Evolutionary conservation across 2,888 invertebrate genomes (phyloP).

Genomic region (Agonopterix alstromeriana): DNA sequence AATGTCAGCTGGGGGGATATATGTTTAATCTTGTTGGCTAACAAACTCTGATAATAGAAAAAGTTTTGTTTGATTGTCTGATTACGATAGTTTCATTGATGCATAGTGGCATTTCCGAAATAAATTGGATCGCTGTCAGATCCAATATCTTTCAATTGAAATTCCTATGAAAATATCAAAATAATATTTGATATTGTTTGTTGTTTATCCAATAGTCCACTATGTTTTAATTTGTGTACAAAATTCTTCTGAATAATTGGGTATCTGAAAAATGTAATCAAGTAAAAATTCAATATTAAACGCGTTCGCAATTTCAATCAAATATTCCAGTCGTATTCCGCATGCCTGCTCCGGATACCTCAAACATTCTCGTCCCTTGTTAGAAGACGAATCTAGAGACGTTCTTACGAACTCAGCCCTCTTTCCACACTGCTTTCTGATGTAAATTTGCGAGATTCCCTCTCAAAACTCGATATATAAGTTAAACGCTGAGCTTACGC

Average conservation of each 20-base stretch:
- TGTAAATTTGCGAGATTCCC: conserved; percentile 65
- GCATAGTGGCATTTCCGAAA: conserved; percentile 1
- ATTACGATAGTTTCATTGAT: conserved; percentile 9
- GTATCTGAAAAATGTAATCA: conserved; percentile 16
- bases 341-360: conserved; percentile 53
- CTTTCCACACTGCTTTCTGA: conserved; percentile 53
- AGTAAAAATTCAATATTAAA: conserved; percentile 45
- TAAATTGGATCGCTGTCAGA: background rate
- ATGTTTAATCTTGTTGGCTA: conserved; percentile 39
- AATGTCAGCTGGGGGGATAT: conserved; percentile 41
- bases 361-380: conserved; percentile 62
- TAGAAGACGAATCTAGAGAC: conserved; percentile 38
- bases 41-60: conserved; percentile 36
- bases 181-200: background rate
- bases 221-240: too few relatives aligned
- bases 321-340: conserved; percentile 54
- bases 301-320: conserved; percentile 55
- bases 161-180: background rate
- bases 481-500: conserved; percentile 43
- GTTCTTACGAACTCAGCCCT: conserved; percentile 35
- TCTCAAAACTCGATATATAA: conserved; percentile 55
- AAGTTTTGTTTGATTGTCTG: conserved; percentile 18
- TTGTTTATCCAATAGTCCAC: background rate
- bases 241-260: background rate
- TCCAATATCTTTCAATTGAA: too few relatives aligned